These are phyloP conservation scores for Heliangelus exortis DNA, from an alignment of 2,797 vertebrate species.

Conservation along the genomic window DNA sequence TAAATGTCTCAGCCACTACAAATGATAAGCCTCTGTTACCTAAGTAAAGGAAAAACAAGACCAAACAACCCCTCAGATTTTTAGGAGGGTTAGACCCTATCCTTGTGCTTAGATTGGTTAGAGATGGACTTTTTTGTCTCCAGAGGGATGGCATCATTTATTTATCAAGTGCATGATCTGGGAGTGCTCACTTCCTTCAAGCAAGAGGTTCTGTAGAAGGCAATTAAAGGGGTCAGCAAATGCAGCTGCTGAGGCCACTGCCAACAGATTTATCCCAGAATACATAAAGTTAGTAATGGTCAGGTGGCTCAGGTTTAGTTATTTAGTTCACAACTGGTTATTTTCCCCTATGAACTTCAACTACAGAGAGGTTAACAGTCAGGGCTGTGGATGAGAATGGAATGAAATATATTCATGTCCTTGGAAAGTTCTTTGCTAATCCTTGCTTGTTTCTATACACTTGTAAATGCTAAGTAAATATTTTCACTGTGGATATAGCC, in stretches of 20 bases:
- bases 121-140: conserved; percentile 30
- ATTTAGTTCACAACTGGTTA: neutral
- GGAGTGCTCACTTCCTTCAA: conserved; percentile 9
- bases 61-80: neutral
- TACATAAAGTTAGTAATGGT: neutral
- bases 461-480: conserved; percentile 7
- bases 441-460: neutral
- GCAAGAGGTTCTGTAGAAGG: neutral
- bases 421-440: conserved; percentile 49
- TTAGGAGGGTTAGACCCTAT: neutral
- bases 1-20: neutral
- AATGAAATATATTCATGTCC: neutral
- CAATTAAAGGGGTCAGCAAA: conserved; percentile 50
- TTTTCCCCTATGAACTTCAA: neutral
- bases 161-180: conserved; percentile 16
- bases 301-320: neutral
- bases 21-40: neutral
- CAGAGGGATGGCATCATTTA: conserved; percentile 35
- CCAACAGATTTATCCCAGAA: neutral
- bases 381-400: conserved; percentile 20
- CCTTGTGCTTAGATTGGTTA: neutral
- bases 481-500: neutral
- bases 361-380: neutral
- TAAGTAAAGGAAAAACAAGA: conserved; percentile 10
- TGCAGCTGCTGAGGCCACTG: neutral